Evolutionary conservation across 2,888 invertebrate species (phyloP).

Genomic region (Petrophora chlorosata): DNA sequence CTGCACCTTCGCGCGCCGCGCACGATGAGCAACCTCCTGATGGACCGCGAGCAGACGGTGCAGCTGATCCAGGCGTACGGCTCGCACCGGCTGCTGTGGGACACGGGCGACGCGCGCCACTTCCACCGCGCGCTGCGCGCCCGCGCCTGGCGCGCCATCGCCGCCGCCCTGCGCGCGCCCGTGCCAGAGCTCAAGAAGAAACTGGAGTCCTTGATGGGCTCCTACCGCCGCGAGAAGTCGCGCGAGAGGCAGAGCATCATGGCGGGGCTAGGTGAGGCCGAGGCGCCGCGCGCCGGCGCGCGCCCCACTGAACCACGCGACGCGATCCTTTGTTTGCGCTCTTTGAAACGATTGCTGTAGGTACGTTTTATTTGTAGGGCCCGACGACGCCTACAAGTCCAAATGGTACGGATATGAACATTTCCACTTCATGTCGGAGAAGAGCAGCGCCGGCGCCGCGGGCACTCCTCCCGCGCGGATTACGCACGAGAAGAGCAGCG

Average conservation of each 20-base stretch:
- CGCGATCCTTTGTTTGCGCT: background rate
- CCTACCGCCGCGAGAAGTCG: conserved; percentile 10
- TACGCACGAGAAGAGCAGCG: background rate
- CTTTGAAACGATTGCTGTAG: background rate
- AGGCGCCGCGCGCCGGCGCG: too few relatives aligned
- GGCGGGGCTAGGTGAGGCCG: background rate
- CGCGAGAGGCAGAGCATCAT: background rate
- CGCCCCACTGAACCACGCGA: too few relatives aligned
- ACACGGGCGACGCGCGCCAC: background rate
- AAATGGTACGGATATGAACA: conserved; percentile 8
- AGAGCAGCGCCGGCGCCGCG: background rate
- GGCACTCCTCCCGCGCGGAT: background rate
- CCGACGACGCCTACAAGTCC: conserved; percentile 2
- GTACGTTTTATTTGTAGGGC: background rate
- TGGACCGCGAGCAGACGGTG: background rate
- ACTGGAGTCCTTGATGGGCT: conserved; percentile 6
- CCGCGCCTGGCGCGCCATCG: conserved; percentile 2
- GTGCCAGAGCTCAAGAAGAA: background rate
- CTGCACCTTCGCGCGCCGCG: too few relatives aligned
- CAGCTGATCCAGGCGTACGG: background rate
- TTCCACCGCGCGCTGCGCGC: background rate
- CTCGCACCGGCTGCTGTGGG: conserved; percentile 5
- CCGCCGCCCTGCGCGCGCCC: background rate
- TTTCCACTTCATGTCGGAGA: conserved; percentile 6
- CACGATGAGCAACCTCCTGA: background rate